A percentile compares a stretch with the other conserved stretches of the same genome.
Conservation (phyloP, 2,113 vertebrate genomes). For the Cyprinodon variegatus region DNA sequence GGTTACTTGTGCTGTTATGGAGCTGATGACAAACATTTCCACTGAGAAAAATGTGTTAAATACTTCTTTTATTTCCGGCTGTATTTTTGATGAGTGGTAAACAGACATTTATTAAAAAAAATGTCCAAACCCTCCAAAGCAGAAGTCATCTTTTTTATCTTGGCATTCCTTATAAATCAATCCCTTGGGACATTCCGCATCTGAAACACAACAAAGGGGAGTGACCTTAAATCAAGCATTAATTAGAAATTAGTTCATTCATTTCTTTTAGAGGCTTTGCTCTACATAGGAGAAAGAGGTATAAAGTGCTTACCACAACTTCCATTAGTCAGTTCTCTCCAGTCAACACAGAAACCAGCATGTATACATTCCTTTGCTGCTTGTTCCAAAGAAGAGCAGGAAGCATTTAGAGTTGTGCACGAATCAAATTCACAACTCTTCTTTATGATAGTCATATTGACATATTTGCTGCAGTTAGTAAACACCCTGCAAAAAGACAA, state of each 20-base stretch:
- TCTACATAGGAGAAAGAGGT: neutral
- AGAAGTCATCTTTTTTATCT: constrained; percentile 56
- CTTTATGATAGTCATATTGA: constrained; percentile 47
- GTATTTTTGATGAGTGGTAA: neutral
- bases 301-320: constrained; percentile 61
- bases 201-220: constrained; percentile 46
- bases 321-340: constrained; percentile 68
- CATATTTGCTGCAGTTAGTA: constrained; percentile 37
- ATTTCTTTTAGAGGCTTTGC: too few species aligned
- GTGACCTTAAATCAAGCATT: too few species aligned
- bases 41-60: too few species aligned
- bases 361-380: constrained; percentile 66
- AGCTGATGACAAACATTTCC: too few species aligned
- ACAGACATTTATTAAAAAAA: neutral
- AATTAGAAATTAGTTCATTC: too few species aligned
- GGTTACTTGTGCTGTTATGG: too few species aligned
- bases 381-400: constrained; percentile 65
- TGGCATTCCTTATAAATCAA: constrained; percentile 65
- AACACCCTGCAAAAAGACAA: constrained; percentile 61
- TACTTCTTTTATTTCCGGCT: too few species aligned
- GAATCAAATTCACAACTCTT: constrained; percentile 69
- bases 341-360: constrained; percentile 64
- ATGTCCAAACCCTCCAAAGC: constrained; percentile 68
- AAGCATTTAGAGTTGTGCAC: neutral
- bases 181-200: constrained; percentile 46